Base-by-base conservation (phyloP, 2,797 vertebrate genomes). In the Epinephelus coioides region DNA sequence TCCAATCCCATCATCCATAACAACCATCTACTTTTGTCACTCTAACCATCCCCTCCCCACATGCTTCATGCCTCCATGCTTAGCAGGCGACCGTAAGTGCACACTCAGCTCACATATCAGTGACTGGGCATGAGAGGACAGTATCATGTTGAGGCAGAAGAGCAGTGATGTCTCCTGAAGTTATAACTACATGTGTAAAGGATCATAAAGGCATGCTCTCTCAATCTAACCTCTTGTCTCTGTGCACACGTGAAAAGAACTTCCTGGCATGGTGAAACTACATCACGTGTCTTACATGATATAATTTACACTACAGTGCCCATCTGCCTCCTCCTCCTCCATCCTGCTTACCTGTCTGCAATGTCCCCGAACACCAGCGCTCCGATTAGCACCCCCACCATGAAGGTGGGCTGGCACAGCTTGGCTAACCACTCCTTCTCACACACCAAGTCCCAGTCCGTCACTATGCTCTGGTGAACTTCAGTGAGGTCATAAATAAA, bases 391-490 rank as follows among this genome's bases (percentile, higher is more conserved):
- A 99, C 97, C 81, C 98, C 98, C 69, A 97, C 44, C 98, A 99
- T 98, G 93, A 99, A 99, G 0, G 92, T 95, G 55, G 98, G 97
- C 88, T 99, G 98, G 75, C 96, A 95, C 81, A 98, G 83, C 90
- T 96, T 97, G 80, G 96, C 96, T 23, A 97, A 92, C 97, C 97
- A 98, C 88, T 96, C 96, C 43, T 73, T 90, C 19, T 97, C 96
- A 90, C 98, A 99, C 82, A 99, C 97, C 88, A 99, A 90, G 87
- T 97, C 93, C 97, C 98, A 98, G 40, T 97, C 94, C 0, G 96
- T 97, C 76, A 98, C 97, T 49, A 98, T 96, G 59, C 95, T 98
- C 78, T 95, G 96, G 17, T 95, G 79, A 84, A 98, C 93, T 49
- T 97, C 94, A 2, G 88, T 96, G 23, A 87, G 91, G 75, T 99